A percentile compares a stretch with the other conserved stretches of the same genome.
phyloP scores from a whole-genome alignment of 2,888 invertebrate species.

The Rhorus exstirpatorius region DNA sequence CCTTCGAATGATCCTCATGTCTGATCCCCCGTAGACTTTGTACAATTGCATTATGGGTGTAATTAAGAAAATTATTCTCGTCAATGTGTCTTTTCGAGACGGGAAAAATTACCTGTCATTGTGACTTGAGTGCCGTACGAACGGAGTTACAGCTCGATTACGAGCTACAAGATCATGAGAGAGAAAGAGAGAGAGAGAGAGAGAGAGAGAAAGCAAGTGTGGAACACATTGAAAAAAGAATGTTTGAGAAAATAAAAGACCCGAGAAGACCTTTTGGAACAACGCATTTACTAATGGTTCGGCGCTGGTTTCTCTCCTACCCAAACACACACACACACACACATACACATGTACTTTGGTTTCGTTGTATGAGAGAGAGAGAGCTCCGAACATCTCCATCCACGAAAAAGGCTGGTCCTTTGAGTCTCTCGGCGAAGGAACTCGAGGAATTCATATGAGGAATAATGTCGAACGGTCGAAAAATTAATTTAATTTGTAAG shows the following conservation, averaged over 20 bases:
- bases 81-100: slow-evolving; percentile 30
- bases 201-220: neutral
- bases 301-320: slow-evolving; percentile 39
- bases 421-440: slow-evolving; percentile 66
- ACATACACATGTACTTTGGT: neutral
- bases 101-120: slow-evolving; percentile 55
- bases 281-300: slow-evolving; percentile 66
- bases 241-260: slow-evolving; percentile 36
- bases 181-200: slow-evolving; percentile 32
- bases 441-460: slow-evolving; percentile 82
- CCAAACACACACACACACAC: slow-evolving; percentile 7
- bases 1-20: slow-evolving; percentile 9
- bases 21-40: neutral
- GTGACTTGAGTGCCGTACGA: slow-evolving; percentile 36
- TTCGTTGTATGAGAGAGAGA: slow-evolving; percentile 26
- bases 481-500: slow-evolving; percentile 85
- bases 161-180: slow-evolving; percentile 66
- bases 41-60: neutral
- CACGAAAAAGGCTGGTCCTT: slow-evolving; percentile 30
- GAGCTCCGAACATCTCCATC: slow-evolving; percentile 65
- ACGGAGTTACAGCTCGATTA: slow-evolving; percentile 66
- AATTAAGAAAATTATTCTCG: slow-evolving; percentile 43
- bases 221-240: slow-evolving; percentile 35
- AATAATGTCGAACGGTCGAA: slow-evolving; percentile 81
- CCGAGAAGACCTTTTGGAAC: slow-evolving; percentile 43